Evolutionary conservation across 2,113 vertebrate genomes (phyloP).

Genomic region (Onychostoma macrolepis): DNA sequence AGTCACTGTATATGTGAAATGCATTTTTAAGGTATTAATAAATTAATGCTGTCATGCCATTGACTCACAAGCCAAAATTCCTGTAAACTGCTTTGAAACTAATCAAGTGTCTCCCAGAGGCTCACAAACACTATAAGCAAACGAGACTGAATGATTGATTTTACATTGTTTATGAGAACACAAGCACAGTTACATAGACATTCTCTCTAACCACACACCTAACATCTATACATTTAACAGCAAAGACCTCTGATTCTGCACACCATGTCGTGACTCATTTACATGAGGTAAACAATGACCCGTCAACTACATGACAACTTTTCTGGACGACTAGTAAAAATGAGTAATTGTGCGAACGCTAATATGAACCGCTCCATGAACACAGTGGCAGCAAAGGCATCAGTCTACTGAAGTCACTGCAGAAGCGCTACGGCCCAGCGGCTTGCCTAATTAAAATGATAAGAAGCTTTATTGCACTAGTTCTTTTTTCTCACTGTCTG

Average conservation of each 20-base stretch:
- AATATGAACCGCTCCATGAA: neutral
- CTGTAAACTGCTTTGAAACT: neutral
- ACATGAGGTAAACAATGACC: neutral
- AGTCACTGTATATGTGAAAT: neutral
- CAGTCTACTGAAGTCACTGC: conserved; percentile 70
- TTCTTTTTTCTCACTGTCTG: conserved; percentile 65
- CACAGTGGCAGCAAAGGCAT: conserved; percentile 32
- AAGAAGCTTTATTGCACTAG: conserved; percentile 80
- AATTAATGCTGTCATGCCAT: neutral
- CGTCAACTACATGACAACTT: neutral
- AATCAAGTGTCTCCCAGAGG: neutral
- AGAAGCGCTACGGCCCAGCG: conserved; percentile 77
- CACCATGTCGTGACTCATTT: neutral
- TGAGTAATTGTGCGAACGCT: neutral
- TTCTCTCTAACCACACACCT: neutral
- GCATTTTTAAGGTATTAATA: neutral
- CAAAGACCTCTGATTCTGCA: neutral
- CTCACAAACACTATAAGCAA: neutral
- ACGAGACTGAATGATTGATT: neutral
- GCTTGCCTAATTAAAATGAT: conserved; percentile 84
- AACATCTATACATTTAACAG: neutral
- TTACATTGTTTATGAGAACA: neutral
- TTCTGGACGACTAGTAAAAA: neutral
- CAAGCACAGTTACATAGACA: neutral
- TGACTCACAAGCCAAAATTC: neutral